Base-by-base conservation (phyloP, 2,888 invertebrate genomes). In the Ennomos erosarius region DNA sequence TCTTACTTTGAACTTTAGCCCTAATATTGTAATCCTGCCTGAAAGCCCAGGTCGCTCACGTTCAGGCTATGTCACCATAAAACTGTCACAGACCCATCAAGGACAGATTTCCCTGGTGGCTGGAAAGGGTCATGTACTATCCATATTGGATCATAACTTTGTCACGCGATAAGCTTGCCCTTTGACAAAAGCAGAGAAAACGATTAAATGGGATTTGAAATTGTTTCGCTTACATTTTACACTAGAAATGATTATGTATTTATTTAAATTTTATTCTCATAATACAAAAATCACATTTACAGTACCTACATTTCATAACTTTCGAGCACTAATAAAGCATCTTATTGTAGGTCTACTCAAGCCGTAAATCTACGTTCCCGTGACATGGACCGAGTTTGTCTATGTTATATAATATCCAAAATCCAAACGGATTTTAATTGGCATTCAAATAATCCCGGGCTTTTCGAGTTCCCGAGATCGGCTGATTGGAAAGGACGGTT, bases 51-150 rank as follows among this genome's bases (percentile, higher is more conserved):
- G 26, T 26, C 6, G 26, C 26, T 26, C 26, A 26, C 26, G 26
- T 4, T 26, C 26, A 26, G 38, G 8, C 12, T 10, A 9, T 26
- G 26, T 26, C 26, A 13, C 38, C 12, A 44, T 53, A 55, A 46
- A 59, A 46, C 39, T 54, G 55, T 50, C 55, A 56, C 12, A 12
- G 26, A 12, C 26, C 33, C 44, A 39, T 49, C 52, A 49, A 43
- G 9, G 1, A 9, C 8, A 57, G 61, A 62, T 62, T 62, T 62
- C 57, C 61, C 61, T 46, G 16, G 61, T 45, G 61, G 42, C 45
- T 46, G 3, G n/a, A 44, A 26, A 50, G 54, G 57, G 61, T 57
- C 56, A 39, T 34, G 34, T 59, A 40, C 45, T 50, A 54, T 45
- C 49, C 42, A 47, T 55, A 57, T 52, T 43, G 57, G 57, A 47